Evolutionary conservation across 1,140 invertebrate species (phyloP).

Genomic region (Geopemphigus sp.): DNA sequence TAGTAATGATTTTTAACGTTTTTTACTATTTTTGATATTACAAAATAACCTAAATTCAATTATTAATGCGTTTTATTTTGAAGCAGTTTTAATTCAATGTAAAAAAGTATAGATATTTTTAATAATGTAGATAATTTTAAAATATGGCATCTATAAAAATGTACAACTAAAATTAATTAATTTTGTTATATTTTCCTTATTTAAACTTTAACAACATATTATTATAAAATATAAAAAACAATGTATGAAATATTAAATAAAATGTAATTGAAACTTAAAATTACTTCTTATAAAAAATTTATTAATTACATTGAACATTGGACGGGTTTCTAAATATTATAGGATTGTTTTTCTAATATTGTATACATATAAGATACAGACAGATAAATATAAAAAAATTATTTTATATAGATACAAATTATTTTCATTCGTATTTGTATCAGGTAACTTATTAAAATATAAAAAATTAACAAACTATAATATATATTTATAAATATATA

Average conservation of each 20-base stretch:
- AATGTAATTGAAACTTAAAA: background rate
- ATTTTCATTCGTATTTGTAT: background rate
- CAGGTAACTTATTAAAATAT: conserved; percentile 1
- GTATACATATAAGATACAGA: no score
- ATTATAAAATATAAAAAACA: conserved; percentile 9
- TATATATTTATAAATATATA: background rate
- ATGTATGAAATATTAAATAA: conserved; percentile 24
- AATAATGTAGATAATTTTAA: background rate
- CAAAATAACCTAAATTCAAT: no score
- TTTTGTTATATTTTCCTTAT: conserved; percentile 16
- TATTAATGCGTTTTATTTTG: no score
- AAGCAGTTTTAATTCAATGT: no score
- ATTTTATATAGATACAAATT: background rate
- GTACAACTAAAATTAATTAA: background rate
- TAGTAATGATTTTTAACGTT: no score
- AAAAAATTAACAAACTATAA: background rate
- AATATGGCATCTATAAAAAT: conserved; percentile 33
- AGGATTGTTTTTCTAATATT: background rate
- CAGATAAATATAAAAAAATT: background rate
- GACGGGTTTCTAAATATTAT: background rate
- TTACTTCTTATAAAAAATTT: background rate
- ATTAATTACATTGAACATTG: conserved; percentile 2
- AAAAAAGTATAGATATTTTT: background rate
- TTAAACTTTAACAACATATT: conserved; percentile 36
- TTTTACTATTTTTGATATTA: no score